Evolutionary conservation across 2,888 invertebrate genomes (phyloP).

Genomic region (Buathra laborator): DNA sequence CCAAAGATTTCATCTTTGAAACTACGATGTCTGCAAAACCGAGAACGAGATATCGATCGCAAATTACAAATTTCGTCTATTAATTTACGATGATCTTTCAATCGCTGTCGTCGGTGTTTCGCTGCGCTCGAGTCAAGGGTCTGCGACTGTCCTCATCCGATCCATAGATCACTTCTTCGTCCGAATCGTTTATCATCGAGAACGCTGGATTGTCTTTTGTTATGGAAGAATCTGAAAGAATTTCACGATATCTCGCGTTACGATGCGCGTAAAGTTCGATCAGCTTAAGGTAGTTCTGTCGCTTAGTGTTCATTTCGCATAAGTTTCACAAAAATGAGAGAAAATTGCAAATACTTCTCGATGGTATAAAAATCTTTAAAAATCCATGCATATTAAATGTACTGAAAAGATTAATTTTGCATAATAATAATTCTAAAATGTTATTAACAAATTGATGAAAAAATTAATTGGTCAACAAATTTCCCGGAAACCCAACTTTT

Average conservation of each 20-base stretch:
- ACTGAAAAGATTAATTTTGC: too few relatives aligned
- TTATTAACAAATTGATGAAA: too few relatives aligned
- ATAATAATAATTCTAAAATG: too few relatives aligned
- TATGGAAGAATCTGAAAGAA: constrained; percentile 92
- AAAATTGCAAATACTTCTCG: too few relatives aligned
- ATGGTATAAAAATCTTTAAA: too few relatives aligned
- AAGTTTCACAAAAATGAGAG: too few relatives aligned
- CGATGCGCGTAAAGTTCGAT: constrained; percentile 76
- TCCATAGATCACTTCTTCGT: constrained; percentile 98
- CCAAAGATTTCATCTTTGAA: constrained; percentile 52
- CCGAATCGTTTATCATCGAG: constrained; percentile 99
- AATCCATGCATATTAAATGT: too few relatives aligned
- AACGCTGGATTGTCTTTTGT: constrained; percentile 99
- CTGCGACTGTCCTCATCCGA: constrained; percentile 95
- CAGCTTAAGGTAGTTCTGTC: background rate
- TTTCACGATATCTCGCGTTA: background rate
- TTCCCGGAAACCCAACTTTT: too few relatives aligned
- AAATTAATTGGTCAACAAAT: too few relatives aligned
- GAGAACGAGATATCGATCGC: constrained; percentile 28
- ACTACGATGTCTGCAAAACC: constrained; percentile 12
- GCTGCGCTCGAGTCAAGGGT: constrained; percentile 90
- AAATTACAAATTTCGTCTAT: constrained; percentile 38
- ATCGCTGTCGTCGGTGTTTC: constrained; percentile 91
- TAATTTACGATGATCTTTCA: constrained; percentile 81
- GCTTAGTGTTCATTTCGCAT: too few relatives aligned